Conservation (phyloP, 2,113 vertebrate species). For the Brachypodius melanocephalos region DNA sequence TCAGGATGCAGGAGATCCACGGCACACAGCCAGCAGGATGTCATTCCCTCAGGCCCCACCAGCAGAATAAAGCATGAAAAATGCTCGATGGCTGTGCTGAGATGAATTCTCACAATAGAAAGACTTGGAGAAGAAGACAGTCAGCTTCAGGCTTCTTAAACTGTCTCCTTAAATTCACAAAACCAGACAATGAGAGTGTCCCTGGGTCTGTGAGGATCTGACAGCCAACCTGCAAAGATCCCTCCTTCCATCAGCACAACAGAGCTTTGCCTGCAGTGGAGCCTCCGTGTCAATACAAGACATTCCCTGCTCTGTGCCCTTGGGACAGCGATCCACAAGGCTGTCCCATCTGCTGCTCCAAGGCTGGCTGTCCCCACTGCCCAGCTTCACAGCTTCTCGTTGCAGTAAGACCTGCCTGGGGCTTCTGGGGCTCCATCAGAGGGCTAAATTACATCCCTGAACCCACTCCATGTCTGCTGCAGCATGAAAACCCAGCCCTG, state of each 20-base stretch:
- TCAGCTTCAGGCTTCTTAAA: background rate
- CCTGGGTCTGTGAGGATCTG: fast-evolving
- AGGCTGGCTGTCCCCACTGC: background rate
- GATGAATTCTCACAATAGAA: background rate
- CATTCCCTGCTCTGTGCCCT: background rate
- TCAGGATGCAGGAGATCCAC: background rate
- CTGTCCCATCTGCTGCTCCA: background rate
- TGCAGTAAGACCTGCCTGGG: background rate
- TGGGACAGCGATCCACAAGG: background rate
- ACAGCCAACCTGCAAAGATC: background rate
- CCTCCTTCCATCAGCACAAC: background rate
- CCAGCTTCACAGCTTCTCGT: fast-evolving
- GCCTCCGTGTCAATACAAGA: fast-evolving
- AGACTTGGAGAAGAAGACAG: background rate
- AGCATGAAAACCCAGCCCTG: fast-evolving
- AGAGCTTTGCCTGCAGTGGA: background rate
- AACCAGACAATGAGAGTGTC: background rate
- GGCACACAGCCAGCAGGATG: background rate
- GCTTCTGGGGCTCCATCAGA: background rate
- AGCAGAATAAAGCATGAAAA: background rate
- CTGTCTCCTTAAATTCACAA: background rate
- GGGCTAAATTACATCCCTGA: fast-evolving
- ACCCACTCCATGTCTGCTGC: background rate
- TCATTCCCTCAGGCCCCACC: background rate
- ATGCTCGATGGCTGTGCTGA: background rate